Conservation (phyloP, 2,797 vertebrate genomes). For the Micropoecilia bifurca region DNA sequence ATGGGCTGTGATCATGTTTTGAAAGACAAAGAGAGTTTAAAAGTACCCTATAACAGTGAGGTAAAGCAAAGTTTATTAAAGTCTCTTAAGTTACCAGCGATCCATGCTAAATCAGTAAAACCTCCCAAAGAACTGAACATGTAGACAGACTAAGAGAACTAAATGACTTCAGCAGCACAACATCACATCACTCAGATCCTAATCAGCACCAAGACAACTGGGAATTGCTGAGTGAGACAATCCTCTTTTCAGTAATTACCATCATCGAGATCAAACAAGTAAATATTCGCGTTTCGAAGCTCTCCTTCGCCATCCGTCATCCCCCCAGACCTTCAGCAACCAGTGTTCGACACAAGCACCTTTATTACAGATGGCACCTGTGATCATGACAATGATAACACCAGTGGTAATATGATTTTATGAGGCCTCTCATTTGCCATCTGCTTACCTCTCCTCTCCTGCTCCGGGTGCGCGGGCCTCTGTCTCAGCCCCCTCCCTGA, state of each 20-base stretch:
- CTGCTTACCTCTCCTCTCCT: conserved; percentile 69
- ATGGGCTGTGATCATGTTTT: background rate
- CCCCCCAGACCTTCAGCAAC: conserved; percentile 22
- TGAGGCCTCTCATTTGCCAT: conserved; percentile 77
- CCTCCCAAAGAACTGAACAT: background rate
- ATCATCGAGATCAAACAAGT: conserved; percentile 40
- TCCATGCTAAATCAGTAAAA: background rate
- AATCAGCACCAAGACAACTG: conserved; percentile 11
- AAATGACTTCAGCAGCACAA: conserved; percentile 7
- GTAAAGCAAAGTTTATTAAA: background rate
- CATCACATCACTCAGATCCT: conserved; percentile 7
- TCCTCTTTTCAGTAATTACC: conserved; percentile 30
- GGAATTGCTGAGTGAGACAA: conserved; percentile 28
- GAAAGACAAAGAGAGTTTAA: background rate
- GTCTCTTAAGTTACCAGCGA: background rate
- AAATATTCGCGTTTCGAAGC: conserved; percentile 25
- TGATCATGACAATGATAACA: conserved; percentile 75
- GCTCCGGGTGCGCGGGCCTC: conserved; percentile 60
- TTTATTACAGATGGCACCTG: conserved; percentile 62
- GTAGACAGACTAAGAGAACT: background rate
- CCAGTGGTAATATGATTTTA: conserved; percentile 78
- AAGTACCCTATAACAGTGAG: background rate
- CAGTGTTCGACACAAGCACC: conserved; percentile 64
- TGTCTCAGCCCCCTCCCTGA: conserved; percentile 64
- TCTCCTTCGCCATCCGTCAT: conserved; percentile 27